A percentile compares a stretch with the other conserved stretches of the same genome.
These are phyloP conservation scores for Lithophane semibrunnea DNA, from an alignment of 2,888 invertebrate species.

Conservation along the genomic window DNA sequence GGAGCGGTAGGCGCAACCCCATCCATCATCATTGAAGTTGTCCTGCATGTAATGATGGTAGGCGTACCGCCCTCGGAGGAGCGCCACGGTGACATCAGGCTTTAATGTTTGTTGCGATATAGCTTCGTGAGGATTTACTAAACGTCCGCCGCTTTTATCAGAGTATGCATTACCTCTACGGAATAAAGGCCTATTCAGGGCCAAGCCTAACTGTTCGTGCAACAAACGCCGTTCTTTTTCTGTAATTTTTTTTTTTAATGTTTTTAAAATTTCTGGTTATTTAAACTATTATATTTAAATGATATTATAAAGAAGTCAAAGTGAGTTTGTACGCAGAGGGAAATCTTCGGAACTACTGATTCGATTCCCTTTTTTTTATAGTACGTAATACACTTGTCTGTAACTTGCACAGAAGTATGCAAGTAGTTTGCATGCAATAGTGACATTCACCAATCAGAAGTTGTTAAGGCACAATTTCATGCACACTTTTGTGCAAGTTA, in stretches of 20 bases:
- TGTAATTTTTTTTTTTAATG: conserved; percentile 70
- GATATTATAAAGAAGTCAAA: not conserved
- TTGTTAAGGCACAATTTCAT: too few species aligned
- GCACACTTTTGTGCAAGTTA: too few species aligned
- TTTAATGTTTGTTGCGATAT: conserved; percentile 81
- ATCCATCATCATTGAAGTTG: conserved; percentile 98
- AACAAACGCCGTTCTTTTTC: conserved; percentile 92
- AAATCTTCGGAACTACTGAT: not conserved
- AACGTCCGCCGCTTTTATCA: conserved; percentile 88
- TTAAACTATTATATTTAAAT: too few species aligned
- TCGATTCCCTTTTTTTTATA: not conserved
- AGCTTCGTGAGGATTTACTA: conserved; percentile 94
- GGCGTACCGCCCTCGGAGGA: conserved; percentile 96
- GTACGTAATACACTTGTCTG: too few species aligned
- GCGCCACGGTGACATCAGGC: conserved; percentile 76
- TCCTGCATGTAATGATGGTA: conserved; percentile 99
- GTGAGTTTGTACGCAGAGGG: too few species aligned
- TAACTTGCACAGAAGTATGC: too few species aligned
- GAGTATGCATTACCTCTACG: conserved; percentile 92
- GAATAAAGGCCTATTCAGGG: conserved; percentile 93
- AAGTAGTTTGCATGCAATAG: too few species aligned
- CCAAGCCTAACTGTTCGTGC: conserved; percentile 93
- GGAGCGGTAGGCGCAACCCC: conserved; percentile 99
- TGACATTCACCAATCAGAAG: too few species aligned
- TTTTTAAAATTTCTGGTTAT: not conserved